A percentile compares a stretch with the other conserved stretches of the same genome.
Conservation (phyloP, 2,888 invertebrate species). For the Heliconius erato region DNA sequence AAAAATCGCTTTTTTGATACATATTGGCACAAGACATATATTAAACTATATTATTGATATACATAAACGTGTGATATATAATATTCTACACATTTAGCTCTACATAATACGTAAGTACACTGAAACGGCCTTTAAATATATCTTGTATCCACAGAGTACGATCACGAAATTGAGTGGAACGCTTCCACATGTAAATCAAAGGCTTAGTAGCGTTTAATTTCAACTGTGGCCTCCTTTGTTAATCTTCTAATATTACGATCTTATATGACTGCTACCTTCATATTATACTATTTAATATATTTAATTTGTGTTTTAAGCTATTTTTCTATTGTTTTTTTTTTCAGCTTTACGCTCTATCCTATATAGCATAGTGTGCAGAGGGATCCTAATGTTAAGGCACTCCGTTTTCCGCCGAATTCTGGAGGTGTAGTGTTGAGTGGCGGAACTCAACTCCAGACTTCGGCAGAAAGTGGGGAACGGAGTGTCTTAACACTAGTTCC, state of each 20-base stretch:
- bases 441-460: too few relatives aligned
- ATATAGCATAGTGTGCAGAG: not conserved
- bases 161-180: conserved; percentile 17
- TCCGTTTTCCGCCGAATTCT: too few relatives aligned
- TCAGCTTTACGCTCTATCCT: not conserved
- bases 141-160: not conserved
- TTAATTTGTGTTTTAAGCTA: too few relatives aligned
- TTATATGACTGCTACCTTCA: not conserved
- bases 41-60: too few relatives aligned
- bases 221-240: not conserved
- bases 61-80: too few relatives aligned
- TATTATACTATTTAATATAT: not conserved
- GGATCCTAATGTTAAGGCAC: too few relatives aligned
- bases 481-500: too few relatives aligned
- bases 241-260: conserved; percentile 1
- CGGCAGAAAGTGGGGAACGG: too few relatives aligned
- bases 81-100: not conserved
- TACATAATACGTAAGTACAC: not conserved
- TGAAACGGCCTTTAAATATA: conserved; percentile 7
- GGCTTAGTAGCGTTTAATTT: not conserved
- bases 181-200: conserved; percentile 10
- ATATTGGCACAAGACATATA: too few relatives aligned
- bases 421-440: too few relatives aligned
- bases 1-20: too few relatives aligned
- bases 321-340: not conserved